These are phyloP conservation scores for Hylaea fasciaria DNA, from an alignment of 2,888 invertebrate genomes.

Conservation along the genomic window DNA sequence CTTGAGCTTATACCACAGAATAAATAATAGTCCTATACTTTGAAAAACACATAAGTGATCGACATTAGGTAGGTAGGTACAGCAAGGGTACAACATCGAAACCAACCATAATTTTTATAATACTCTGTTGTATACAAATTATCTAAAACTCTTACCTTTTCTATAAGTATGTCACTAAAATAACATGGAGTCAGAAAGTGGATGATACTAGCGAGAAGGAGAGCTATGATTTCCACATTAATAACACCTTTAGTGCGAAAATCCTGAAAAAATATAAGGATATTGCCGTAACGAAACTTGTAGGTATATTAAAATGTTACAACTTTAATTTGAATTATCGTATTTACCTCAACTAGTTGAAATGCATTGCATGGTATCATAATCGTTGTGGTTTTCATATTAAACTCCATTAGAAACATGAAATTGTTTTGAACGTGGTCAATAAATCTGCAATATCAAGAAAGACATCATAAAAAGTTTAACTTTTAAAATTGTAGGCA, in stretches of 20 bases:
- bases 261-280: constrained; percentile 52
- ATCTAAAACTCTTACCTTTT: constrained; percentile 55
- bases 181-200: constrained; percentile 70
- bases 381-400: constrained; percentile 67
- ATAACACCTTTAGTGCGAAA: constrained; percentile 46
- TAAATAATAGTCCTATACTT: too few relatives aligned
- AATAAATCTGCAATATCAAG: constrained; percentile 55
- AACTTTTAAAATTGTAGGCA: too few relatives aligned
- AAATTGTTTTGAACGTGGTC: constrained; percentile 52
- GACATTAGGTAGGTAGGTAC: too few relatives aligned
- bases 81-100: too few relatives aligned
- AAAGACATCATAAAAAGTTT: not conserved
- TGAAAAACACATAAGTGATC: too few relatives aligned
- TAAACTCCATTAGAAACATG: constrained; percentile 62
- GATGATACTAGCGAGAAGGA: constrained; percentile 49
- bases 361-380: constrained; percentile 66
- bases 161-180: constrained; percentile 69
- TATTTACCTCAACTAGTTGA: constrained; percentile 61
- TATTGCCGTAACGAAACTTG: too few relatives aligned
- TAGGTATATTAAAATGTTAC: too few relatives aligned
- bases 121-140: not conserved
- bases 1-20: too few relatives aligned
- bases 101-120: too few relatives aligned
- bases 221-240: constrained; percentile 64
- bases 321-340: constrained; percentile 2